Percentiles rank a stretch among this genome's conserved stretches.
Evolutionary conservation across 2,888 invertebrate species (phyloP).

Genomic region (Drosophila koepferae): DNA sequence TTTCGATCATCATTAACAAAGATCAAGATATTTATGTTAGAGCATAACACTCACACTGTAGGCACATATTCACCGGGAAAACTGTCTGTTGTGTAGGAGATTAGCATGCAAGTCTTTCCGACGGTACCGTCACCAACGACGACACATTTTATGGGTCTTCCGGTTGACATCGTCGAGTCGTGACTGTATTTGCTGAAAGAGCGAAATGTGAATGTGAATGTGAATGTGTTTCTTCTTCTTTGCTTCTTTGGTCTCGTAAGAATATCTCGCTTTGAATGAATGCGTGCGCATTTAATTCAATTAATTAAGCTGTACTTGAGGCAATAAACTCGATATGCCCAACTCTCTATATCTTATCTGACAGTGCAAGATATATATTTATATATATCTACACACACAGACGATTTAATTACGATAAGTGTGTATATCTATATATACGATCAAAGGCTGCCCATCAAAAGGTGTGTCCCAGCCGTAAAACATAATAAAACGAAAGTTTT

Average conservation of each 20-base stretch:
- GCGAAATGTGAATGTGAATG: slow-evolving; percentile 37
- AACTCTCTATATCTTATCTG: slow-evolving; percentile 53
- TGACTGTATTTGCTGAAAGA: slow-evolving; percentile 61
- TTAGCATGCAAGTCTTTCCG: slow-evolving; percentile 97
- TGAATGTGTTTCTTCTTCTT: slow-evolving; percentile 1
- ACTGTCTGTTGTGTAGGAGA: slow-evolving; percentile 96
- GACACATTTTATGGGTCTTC: slow-evolving; percentile 96
- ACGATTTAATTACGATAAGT: slow-evolving; percentile 59
- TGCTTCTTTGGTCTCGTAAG: slow-evolving; percentile 19
- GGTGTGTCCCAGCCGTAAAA: slow-evolving; percentile 68
- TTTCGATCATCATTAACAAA: slow-evolving; percentile 19
- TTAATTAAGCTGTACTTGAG: slow-evolving; percentile 77
- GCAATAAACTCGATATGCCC: slow-evolving; percentile 67
- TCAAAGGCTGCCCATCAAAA: slow-evolving; percentile 66
- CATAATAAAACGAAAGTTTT: slow-evolving; percentile 65
- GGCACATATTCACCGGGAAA: slow-evolving; percentile 98
- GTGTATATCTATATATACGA: slow-evolving; percentile 45
- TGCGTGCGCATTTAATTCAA: slow-evolving; percentile 77
- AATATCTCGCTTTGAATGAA: slow-evolving; percentile 50
- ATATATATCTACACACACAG: slow-evolving; percentile 29
- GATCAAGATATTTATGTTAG: background rate
- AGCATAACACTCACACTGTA: slow-evolving; percentile 93
- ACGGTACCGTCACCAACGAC: slow-evolving; percentile 97
- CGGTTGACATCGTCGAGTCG: slow-evolving; percentile 91
- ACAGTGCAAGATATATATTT: slow-evolving; percentile 26